Evolutionary conservation across 2,888 invertebrate species (phyloP).

Genomic region (Tetropium fuscum): DNA sequence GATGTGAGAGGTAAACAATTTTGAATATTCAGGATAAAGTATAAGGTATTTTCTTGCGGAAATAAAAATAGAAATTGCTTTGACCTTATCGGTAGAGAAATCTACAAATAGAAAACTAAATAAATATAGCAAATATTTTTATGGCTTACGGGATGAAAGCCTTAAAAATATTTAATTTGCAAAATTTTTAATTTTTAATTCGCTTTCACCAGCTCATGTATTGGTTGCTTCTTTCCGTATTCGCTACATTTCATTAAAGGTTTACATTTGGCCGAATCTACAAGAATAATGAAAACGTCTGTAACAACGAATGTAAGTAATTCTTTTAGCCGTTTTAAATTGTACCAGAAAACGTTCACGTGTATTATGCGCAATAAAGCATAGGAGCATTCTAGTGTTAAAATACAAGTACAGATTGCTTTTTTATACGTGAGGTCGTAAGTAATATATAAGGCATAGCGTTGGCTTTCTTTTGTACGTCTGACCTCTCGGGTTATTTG

Average conservation of each 20-base stretch:
- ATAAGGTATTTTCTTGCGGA: no score
- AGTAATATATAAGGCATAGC: slow-evolving; percentile 56
- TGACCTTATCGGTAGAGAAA: no score
- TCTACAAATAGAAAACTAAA: no score
- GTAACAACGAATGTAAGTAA: slow-evolving; percentile 11
- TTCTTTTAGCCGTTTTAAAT: slow-evolving; percentile 19
- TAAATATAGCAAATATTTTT: no score
- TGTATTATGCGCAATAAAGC: slow-evolving; percentile 43
- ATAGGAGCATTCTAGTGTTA: slow-evolving; percentile 46
- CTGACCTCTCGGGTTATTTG: slow-evolving; percentile 60
- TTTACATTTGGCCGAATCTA: slow-evolving; percentile 12
- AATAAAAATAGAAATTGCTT: no score
- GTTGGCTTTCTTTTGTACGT: slow-evolving; percentile 54
- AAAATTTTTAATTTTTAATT: no score
- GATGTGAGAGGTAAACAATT: no score
- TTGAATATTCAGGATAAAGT: no score
- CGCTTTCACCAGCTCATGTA: background rate
- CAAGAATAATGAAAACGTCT: slow-evolving; percentile 22
- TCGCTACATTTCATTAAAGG: background rate
- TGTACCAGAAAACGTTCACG: slow-evolving; percentile 23
- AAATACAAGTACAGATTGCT: slow-evolving; percentile 55
- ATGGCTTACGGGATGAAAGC: no score
- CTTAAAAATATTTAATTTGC: no score
- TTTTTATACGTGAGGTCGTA: slow-evolving; percentile 56
- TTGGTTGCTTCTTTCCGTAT: background rate